phyloP scores from a whole-genome alignment of 1,140 invertebrate species.

The Sycophila sp. region DNA sequence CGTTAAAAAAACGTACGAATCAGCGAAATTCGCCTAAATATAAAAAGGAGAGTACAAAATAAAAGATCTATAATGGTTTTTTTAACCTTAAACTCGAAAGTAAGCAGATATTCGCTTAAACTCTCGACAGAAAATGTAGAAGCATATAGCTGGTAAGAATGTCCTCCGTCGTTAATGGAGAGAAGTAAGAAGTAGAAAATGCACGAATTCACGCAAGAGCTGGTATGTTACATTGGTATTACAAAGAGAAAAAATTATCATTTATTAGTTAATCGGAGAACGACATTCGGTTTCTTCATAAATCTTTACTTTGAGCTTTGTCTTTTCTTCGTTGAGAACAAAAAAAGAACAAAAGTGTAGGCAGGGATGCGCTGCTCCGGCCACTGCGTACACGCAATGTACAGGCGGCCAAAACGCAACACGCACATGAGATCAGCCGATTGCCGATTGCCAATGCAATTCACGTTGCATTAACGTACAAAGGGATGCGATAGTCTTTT shows the following conservation, averaged over 20 bases:
- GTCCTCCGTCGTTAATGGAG: background rate
- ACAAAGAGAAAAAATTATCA: too few species aligned
- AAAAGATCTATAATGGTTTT: slow-evolving; percentile 39
- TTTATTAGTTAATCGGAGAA: slow-evolving; percentile 23
- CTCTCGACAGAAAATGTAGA: slow-evolving; percentile 7
- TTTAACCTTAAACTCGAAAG: slow-evolving; percentile 18
- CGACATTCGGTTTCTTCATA: slow-evolving; percentile 29
- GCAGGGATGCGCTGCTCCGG: slow-evolving; percentile 31
- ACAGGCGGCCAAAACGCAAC: slow-evolving; percentile 31
- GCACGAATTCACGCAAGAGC: slow-evolving; percentile 5
- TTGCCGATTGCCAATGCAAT: slow-evolving; percentile 50
- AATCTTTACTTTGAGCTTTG: slow-evolving; percentile 19
- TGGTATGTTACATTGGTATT: slow-evolving; percentile 25
- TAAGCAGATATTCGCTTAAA: slow-evolving; percentile 27
- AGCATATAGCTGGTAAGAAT: slow-evolving; percentile 2
- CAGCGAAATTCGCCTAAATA: slow-evolving; percentile 22
- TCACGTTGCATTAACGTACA: slow-evolving; percentile 37
- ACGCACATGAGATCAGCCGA: slow-evolving; percentile 47
- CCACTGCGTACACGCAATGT: slow-evolving; percentile 25
- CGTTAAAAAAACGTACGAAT: slow-evolving; percentile 48
- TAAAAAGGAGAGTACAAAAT: slow-evolving; percentile 33
- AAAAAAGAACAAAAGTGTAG: slow-evolving; percentile 20
- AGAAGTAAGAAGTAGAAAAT: slow-evolving; percentile 29
- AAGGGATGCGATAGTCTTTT: slow-evolving; percentile 26
- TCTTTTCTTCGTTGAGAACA: too few species aligned